Conservation (phyloP, 2,797 vertebrate species). For the Chanos chanos region DNA sequence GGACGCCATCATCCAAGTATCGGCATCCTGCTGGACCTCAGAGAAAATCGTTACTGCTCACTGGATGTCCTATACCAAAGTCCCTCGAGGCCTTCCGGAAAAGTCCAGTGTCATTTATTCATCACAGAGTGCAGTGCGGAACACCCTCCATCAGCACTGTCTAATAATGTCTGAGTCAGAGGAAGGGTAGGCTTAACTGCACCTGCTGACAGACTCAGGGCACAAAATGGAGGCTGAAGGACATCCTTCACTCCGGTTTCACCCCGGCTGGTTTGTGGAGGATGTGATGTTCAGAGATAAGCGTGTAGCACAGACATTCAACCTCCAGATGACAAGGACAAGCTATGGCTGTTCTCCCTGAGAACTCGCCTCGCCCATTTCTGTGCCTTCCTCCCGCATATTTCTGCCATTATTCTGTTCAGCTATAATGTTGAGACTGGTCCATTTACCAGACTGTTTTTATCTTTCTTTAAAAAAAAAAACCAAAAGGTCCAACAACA, state of each 20-base stretch:
- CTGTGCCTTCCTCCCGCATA: slow-evolving; percentile 5
- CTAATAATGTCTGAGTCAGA: no score
- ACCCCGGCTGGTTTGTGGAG: slow-evolving; percentile 6
- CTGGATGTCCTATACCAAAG: neutral
- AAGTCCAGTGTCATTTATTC: slow-evolving; percentile 27
- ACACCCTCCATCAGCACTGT: slow-evolving; percentile 16
- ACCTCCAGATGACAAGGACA: slow-evolving; percentile 35
- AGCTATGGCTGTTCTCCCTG: slow-evolving; percentile 20
- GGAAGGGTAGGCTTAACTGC: neutral
- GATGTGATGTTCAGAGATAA: slow-evolving; percentile 30
- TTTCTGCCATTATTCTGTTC: slow-evolving; percentile 16
- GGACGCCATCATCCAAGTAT: slow-evolving; percentile 13
- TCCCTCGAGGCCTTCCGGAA: slow-evolving; percentile 1
- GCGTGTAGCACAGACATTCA: slow-evolving; percentile 21
- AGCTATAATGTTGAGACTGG: no score
- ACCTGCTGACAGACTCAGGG: slow-evolving; percentile 2
- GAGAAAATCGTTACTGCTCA: slow-evolving; percentile 18
- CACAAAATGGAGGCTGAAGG: slow-evolving; percentile 25
- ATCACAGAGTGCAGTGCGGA: no score
- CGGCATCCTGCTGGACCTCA: neutral
- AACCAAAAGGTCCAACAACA: no score
- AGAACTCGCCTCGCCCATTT: slow-evolving; percentile 27
- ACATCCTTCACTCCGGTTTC: slow-evolving; percentile 21
- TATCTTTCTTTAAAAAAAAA: no score
- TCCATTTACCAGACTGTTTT: no score